Base-by-base conservation (phyloP, 2,888 invertebrate species). In the Neocrepidodera transversa region DNA sequence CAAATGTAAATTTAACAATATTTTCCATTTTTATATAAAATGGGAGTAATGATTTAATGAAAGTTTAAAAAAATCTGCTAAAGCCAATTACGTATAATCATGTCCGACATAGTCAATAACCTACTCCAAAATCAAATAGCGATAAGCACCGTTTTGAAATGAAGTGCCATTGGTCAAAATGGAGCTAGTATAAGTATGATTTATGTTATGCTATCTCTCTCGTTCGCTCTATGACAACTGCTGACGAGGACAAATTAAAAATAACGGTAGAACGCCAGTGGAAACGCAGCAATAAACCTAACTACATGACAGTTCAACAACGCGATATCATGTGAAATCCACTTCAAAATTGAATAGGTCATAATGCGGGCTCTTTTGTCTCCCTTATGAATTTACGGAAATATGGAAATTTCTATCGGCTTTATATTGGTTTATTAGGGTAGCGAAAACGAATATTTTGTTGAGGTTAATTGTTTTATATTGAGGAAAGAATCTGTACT, bases 201-300 rank as follows among this genome's bases (percentile, higher is more conserved):
- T 43, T 52, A 52, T 52, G 18, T 10, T 43, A 52, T 52, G 18
- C 13, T 43, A n/a, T 28, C 7, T 35, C 13, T 43, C 43, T 42
- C 43, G 11, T 11, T 43, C 32, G 1, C 18, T 40, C 51, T 14
- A 28, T 11, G 32, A 17, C 38, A 50, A 14, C 50, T 16, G 43
- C 53, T 53, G 53, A 53, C 53, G 54, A 47, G 36, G 45, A 35
- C 26, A 45, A 54, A 54, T 54, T 54, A 54, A 54, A 54, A 54
- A 54, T 45, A 36, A 45, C 45, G 45, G 32, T 42, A 13, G 36
- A 32, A 23, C 13, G 35, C 7, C 54, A 26, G 23, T 36, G 54
- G 54, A 36, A 54, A 54, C 13, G 54, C 45, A 16, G 54, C 54
- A 45, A 54, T 54, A 54, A 54, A 54, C 45, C 20, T 28, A 17